Base-by-base conservation (phyloP, 92 coral and sea anemone species). In the Paragorgia papillata region DNA sequence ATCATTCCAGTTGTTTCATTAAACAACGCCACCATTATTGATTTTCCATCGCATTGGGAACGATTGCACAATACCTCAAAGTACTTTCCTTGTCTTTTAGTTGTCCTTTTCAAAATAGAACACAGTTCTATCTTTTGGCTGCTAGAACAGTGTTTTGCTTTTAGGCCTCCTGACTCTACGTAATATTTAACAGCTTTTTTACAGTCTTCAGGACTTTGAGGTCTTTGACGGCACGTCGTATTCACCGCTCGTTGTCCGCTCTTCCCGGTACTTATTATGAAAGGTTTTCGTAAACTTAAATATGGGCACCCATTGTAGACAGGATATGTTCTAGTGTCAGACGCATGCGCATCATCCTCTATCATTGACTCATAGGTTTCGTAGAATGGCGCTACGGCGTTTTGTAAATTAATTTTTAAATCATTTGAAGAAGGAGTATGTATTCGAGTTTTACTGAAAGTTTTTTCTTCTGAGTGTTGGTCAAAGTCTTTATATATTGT, bases 221-320 rank as follows among this genome's bases (percentile, higher is more conserved):
- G 27, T 66, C 33, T 66, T 32, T 39, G 55, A 40, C 33, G 55
- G 32, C 73, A 66, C 26, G 1, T 66, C 22, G 56, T 29, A 22
- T 39, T 41, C 22, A 19, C 7, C 32, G 1, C 31, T 43, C 2
- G 43, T 4, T 10, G 43, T 4, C 43, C 10, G 43, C 10, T 0
- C 19, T 22, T 32, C 2, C 18, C 34, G 21, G 31, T n/a, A 22
- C 10, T 54, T 0, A 20, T 39, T 20, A 17, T 0, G 9, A 15
- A 7, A 20, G 73, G 73, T 75, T 80, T 85, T 56, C 79, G 62
- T 44, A 80, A 49, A 37, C 89, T 85, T 40, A 74, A 62, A 24
- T 51, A 74, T 27, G 82, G 77, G 55, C 89, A 85, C 9, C 53
- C 54, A 18, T 50, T 74, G 37, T 85, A 75, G 0, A 46, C 76